A percentile compares a stretch with the other conserved stretches of the same genome.
Evolutionary conservation across 2,888 invertebrate species (phyloP).

Genomic region (Drosophila colorata): DNA sequence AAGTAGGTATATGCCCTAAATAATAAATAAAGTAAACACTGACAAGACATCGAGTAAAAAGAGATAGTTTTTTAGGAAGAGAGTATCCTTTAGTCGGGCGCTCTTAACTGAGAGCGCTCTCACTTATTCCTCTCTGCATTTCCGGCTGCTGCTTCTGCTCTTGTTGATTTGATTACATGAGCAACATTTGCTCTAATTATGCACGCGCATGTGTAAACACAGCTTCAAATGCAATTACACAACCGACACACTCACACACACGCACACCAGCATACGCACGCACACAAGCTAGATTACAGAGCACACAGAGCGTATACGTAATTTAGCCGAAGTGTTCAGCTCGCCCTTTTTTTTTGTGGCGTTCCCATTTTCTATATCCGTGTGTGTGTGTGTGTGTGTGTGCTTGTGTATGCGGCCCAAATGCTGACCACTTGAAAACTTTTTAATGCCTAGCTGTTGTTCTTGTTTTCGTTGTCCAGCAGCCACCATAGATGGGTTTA

Average conservation of each 20-base stretch:
- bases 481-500: not conserved
- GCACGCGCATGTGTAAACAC: conserved; percentile 80
- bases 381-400: not conserved
- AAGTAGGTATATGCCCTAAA: too few relatives aligned
- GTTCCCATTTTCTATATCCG: conserved; percentile 2
- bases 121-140: conserved; percentile 13
- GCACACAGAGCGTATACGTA: conserved; percentile 64
- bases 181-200: conserved; percentile 77
- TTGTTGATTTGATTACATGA: conserved; percentile 74
- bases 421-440: conserved; percentile 10
- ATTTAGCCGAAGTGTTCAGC: conserved; percentile 47
- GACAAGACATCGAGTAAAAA: too few relatives aligned
- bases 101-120: not conserved
- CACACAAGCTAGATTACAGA: conserved; percentile 51
- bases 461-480: not conserved
- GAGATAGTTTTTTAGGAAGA: too few relatives aligned
- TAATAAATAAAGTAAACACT: too few relatives aligned
- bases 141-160: conserved; percentile 21
- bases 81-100: not conserved
- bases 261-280: conserved; percentile 8
- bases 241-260: conserved; percentile 18
- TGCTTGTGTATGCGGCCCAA: not conserved
- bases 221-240: conserved; percentile 72
- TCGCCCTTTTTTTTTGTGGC: conserved; percentile 25
- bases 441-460: not conserved